Percentiles rank a stretch among this genome's conserved stretches.
These are phyloP conservation scores for Aplocera efformata DNA, from an alignment of 2,888 invertebrate species.

Conservation along the genomic window DNA sequence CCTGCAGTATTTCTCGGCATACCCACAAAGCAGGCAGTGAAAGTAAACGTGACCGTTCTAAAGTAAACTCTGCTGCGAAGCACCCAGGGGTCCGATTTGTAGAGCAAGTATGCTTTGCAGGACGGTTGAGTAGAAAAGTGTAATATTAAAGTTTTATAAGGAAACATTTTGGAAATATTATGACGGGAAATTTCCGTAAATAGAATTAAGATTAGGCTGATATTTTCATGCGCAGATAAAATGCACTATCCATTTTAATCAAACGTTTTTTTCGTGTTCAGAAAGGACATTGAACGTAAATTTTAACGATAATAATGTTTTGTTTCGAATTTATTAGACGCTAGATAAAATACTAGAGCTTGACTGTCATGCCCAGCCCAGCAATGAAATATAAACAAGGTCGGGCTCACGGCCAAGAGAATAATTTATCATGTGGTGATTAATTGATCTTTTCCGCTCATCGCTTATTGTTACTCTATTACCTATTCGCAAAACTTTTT, in stretches of 20 bases:
- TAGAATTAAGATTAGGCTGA: no score
- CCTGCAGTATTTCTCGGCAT: no score
- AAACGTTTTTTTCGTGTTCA: no score
- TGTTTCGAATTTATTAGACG: constrained; percentile 13
- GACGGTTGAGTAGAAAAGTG: constrained; percentile 2
- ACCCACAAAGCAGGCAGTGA: background rate
- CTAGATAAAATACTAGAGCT: constrained; percentile 21
- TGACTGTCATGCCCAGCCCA: constrained; percentile 20
- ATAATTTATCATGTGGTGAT: constrained; percentile 29
- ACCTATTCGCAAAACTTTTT: constrained; percentile 6
- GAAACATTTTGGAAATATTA: constrained; percentile 1
- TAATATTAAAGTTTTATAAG: background rate
- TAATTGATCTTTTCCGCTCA: constrained; percentile 28
- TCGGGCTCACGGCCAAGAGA: constrained; percentile 26
- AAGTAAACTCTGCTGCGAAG: background rate
- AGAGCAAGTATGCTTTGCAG: background rate
- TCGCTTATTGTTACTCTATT: constrained; percentile 18
- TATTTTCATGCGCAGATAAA: no score
- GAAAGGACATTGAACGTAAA: background rate
- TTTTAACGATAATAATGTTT: no score
- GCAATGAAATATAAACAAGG: constrained; percentile 23
- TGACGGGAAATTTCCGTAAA: background rate
- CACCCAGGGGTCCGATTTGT: background rate
- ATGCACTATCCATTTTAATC: no score
- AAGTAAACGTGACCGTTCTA: background rate